These are phyloP conservation scores for Neopelma chrysocephalum DNA, from an alignment of 2,797 vertebrate species.

Conservation along the genomic window DNA sequence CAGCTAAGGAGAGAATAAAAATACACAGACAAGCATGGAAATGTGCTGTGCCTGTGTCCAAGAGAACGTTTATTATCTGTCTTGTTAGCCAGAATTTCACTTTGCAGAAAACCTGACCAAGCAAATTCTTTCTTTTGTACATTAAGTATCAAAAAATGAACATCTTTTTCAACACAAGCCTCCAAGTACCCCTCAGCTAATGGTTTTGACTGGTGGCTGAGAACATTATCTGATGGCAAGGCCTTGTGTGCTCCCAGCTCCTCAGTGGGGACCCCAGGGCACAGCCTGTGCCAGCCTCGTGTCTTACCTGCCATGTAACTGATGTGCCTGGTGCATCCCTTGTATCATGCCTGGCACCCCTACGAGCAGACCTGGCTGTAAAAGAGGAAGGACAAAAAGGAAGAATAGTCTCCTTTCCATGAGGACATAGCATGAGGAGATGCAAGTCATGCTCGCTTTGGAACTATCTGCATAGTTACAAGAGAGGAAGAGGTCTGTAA, in stretches of 20 bases:
- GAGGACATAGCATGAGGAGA: background rate
- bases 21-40: background rate
- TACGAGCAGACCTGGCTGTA: slow-evolving; percentile 90
- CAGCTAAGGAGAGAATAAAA: background rate
- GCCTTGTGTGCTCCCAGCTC: background rate
- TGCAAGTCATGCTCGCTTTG: background rate
- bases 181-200: background rate
- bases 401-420: background rate
- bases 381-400: slow-evolving; percentile 37
- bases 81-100: background rate
- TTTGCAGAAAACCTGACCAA: background rate
- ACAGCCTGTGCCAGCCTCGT: background rate
- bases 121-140: background rate
- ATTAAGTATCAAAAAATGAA: background rate
- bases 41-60: background rate
- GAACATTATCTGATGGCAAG: background rate
- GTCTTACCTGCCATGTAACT: slow-evolving; percentile 92
- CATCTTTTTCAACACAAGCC: background rate
- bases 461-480: background rate
- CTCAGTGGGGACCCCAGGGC: fast-evolving
- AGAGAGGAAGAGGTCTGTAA: background rate
- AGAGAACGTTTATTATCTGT: background rate
- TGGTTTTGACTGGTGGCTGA: background rate
- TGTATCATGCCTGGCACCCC: slow-evolving; percentile 94
- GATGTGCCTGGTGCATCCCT: slow-evolving; percentile 91